Percentiles rank a stretch among this genome's conserved stretches.
These are phyloP conservation scores for Xanthorhoe spadicearia DNA, from an alignment of 2,888 invertebrate species.

Conservation along the genomic window DNA sequence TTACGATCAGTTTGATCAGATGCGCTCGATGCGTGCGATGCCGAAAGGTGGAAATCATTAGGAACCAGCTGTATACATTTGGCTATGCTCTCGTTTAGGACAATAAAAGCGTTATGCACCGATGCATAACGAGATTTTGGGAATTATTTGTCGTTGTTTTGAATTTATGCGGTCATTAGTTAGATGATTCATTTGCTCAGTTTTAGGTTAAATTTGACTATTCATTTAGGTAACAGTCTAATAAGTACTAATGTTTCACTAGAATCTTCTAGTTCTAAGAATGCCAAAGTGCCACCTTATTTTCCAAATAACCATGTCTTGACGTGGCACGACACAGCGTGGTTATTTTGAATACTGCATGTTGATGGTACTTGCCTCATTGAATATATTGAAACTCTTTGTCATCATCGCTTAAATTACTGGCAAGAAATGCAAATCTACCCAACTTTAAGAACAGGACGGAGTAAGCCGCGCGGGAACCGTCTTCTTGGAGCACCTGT, in stretches of 20 bases:
- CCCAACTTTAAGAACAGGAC: conserved; percentile 20
- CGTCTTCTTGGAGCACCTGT: conserved; percentile 52
- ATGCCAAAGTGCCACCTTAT: too few species aligned
- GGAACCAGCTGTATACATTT: not conserved
- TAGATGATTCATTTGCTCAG: conserved; percentile 30
- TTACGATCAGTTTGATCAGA: too few species aligned
- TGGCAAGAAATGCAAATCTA: conserved; percentile 25
- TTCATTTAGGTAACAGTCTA: not conserved
- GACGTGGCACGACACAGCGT: too few species aligned
- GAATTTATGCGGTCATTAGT: conserved; percentile 28
- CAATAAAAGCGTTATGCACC: conserved; percentile 36
- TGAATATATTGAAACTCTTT: not conserved
- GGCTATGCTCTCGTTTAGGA: conserved; percentile 26
- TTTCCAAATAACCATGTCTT: too few species aligned
- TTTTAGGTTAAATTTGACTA: conserved; percentile 19
- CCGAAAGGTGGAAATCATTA: too few species aligned
- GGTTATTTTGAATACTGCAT: too few species aligned
- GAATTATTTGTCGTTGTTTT: conserved; percentile 33
- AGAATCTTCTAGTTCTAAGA: too few species aligned
- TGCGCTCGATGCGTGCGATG: too few species aligned
- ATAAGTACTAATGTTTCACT: too few species aligned
- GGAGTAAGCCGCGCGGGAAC: conserved; percentile 52
- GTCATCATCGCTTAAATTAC: conserved; percentile 2
- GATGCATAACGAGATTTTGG: conserved; percentile 33
- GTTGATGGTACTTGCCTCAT: too few species aligned